phyloP scores from a whole-genome alignment of 2,888 invertebrate species.

The Melieria omissa region DNA sequence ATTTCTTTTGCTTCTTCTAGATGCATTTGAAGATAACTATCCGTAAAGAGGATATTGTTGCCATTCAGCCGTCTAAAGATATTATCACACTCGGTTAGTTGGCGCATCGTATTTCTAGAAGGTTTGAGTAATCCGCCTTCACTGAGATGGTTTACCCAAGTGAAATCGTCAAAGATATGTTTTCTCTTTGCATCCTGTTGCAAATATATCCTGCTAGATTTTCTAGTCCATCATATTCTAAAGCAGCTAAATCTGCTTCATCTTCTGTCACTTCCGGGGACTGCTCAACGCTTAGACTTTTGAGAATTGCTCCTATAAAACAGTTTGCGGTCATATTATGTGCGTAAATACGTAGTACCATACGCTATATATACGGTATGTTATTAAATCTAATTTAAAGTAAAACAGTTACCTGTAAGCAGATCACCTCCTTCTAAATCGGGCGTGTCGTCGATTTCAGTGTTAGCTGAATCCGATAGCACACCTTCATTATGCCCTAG shows the following conservation, averaged over 20 bases:
- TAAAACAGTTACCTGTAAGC: slow-evolving; percentile 26
- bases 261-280: neutral
- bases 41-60: neutral
- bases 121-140: slow-evolving; percentile 39
- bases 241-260: slow-evolving; percentile 18
- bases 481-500: neutral
- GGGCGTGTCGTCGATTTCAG: slow-evolving; percentile 20
- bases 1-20: neutral
- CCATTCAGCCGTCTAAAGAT: neutral
- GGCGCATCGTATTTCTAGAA: slow-evolving; percentile 17
- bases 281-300: no score
- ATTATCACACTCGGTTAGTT: neutral
- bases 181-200: slow-evolving; percentile 15
- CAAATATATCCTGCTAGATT: slow-evolving; percentile 38
- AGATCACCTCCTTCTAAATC: slow-evolving; percentile 23
- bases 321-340: no score
- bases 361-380: neutral
- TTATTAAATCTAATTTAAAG: slow-evolving; percentile 6
- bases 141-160: slow-evolving; percentile 36
- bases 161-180: slow-evolving; percentile 4
- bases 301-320: no score
- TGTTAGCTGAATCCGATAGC: slow-evolving; percentile 10
- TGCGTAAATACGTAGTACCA: no score
- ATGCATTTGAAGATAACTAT: neutral
- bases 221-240: slow-evolving; percentile 34